Evolutionary conservation across 2,888 invertebrate species (phyloP).

Genomic region (Philhelius pedissequus): DNA sequence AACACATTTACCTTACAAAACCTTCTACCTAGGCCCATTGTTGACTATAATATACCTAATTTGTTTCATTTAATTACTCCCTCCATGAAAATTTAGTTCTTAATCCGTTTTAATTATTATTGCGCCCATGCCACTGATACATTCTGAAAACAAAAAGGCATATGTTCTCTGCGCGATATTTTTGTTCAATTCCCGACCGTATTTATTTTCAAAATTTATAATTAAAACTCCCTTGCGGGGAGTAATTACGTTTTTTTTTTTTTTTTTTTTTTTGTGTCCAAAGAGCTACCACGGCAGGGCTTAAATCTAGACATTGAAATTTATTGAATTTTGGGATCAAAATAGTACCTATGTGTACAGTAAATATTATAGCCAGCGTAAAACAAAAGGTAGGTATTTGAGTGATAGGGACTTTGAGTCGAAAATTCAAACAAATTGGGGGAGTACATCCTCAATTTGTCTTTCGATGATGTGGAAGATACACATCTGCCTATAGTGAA

Average conservation of each 20-base stretch:
- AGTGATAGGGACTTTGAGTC: background rate
- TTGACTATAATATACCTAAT: slow-evolving; percentile 42
- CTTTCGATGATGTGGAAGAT: background rate
- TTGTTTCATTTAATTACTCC: slow-evolving; percentile 48
- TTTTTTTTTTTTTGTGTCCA: background rate
- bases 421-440: background rate
- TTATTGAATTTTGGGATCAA: slow-evolving; percentile 40
- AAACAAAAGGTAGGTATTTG: background rate
- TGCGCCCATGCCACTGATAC: background rate
- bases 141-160: background rate
- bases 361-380: background rate
- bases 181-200: background rate
- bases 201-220: background rate
- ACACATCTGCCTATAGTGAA: background rate
- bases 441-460: background rate
- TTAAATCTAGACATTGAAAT: slow-evolving; percentile 29
- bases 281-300: background rate
- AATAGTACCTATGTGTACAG: too few relatives aligned
- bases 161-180: background rate
- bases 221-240: slow-evolving; percentile 29
- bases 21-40: background rate
- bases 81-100: slow-evolving; percentile 11
- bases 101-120: slow-evolving; percentile 49
- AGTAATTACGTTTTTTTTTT: slow-evolving; percentile 50
- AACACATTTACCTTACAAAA: background rate